Evolutionary conservation across 2,113 vertebrate species (phyloP), one percentile per base, ranked within the genome.

Genomic region (Carassius auratus): DNA sequence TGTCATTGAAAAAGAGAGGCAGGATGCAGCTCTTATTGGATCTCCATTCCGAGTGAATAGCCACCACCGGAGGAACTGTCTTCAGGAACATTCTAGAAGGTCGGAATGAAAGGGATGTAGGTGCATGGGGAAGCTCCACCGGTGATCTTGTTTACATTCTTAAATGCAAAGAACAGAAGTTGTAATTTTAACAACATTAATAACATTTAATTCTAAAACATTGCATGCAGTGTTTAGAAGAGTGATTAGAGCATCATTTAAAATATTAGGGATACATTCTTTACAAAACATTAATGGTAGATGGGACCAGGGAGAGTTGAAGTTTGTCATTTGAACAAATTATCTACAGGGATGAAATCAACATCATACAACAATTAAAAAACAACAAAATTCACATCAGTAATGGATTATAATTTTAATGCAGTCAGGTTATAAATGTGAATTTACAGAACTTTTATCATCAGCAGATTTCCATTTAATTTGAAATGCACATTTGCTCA

Each of bases 71-170:
- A 90, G 96, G 93, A 82, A 95, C 94, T 79, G 97, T 97, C 96
- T 97, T 96, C 94, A 99, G 95, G 93, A 97, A 99, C 98, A 99
- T 99, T 95, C 96, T 97, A 96, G 94, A 95, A 89, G 92, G 77
- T 84, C 83, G 69, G 83, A 87, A 81, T 84, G 86, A 84, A 81
- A 86, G 84, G 87, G 81, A 88, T 90, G 79, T 88, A 87, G 64
- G 86, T 91, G 87, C 94, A 91, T 87, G 88, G 90, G 36, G 89
- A 89, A 0, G 23, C 86, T 83, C 66, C 89, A 87, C 61, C 59
- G 89, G 76, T 88, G 83, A 86, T 90, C 85, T 91, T 69, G 85
- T 82, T 94, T 93, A 95, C 94, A 96, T 96, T 90, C 94, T 97
- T 89, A 30, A 88, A 84, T 92, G 73, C 10, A 52, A 55, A 82